Evolutionary conservation across 1,140 invertebrate genomes (phyloP).

Genomic region (Drosophila grimshawi): DNA sequence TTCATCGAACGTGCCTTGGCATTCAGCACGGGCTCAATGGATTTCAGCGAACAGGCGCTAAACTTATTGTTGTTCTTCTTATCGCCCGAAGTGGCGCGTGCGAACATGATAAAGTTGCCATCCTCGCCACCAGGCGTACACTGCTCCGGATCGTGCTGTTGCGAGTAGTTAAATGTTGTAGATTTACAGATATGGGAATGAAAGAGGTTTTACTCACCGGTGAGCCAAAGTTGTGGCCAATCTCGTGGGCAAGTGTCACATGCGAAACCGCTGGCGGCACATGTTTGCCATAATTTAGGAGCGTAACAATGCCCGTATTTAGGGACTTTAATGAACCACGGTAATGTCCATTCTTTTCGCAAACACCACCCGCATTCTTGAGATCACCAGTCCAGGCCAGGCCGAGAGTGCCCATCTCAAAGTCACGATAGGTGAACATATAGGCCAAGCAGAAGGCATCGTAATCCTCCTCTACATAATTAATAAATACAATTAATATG

Average conservation of each 20-base stretch:
- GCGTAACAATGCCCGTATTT: constrained; percentile 99
- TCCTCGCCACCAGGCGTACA: constrained; percentile 96
- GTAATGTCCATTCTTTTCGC: constrained; percentile 98
- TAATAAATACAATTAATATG: neutral
- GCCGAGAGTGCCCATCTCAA: constrained; percentile 98
- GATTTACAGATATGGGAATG: neutral
- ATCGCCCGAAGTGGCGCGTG: constrained; percentile 97
- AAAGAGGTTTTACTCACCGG: constrained; percentile 87
- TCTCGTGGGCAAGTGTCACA: constrained; percentile 99
- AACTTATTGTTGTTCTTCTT: constrained; percentile 98
- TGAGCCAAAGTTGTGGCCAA: constrained; percentile 99
- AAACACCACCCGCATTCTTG: constrained; percentile 97
- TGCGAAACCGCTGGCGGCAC: constrained; percentile 99
- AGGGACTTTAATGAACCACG: constrained; percentile 97
- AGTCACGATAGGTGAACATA: constrained; percentile 99
- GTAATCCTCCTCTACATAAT: constrained; percentile 94
- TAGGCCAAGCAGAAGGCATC: constrained; percentile 99
- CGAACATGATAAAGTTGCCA: constrained; percentile 99
- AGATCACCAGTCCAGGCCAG: constrained; percentile 98
- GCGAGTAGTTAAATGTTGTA: constrained; percentile 61
- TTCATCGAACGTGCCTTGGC: constrained; percentile 94
- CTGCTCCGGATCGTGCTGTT: constrained; percentile 97
- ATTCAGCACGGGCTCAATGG: constrained; percentile 97
- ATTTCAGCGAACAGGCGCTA: constrained; percentile 95
- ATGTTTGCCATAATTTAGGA: constrained; percentile 99